phyloP scores from a whole-genome alignment of 2,888 invertebrate species.

The Apodemia zela region DNA sequence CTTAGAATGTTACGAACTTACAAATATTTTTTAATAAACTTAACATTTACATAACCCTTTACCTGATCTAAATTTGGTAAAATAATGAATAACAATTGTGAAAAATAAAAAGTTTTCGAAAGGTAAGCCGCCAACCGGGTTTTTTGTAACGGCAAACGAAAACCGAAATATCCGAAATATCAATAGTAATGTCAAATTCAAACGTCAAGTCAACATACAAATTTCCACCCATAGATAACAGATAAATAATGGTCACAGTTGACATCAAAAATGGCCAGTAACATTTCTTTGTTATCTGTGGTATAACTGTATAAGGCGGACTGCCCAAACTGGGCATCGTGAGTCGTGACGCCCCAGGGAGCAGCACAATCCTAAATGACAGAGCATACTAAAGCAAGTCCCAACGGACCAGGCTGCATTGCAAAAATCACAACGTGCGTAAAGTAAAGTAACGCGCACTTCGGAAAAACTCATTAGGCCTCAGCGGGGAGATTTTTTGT shows the following conservation, averaged over 20 bases:
- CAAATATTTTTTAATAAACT: background rate
- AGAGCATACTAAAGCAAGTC: no score
- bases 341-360: no score
- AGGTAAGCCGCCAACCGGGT: background rate
- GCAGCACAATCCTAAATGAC: no score
- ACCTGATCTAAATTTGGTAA: background rate
- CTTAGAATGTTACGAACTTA: background rate
- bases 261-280: background rate
- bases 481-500: no score
- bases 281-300: background rate
- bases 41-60: background rate
- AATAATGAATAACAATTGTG: background rate
- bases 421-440: no score
- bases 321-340: no score
- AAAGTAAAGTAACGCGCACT: no score
- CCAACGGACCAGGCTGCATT: no score
- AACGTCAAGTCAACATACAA: background rate
- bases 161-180: conserved; percentile 5
- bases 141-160: background rate
- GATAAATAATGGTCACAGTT: background rate
- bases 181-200: background rate
- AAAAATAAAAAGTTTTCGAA: background rate
- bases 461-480: no score
- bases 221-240: background rate
- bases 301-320: background rate